These are phyloP conservation scores for Alosa sapidissima DNA, from an alignment of 2,797 vertebrate species.

Conservation along the genomic window DNA sequence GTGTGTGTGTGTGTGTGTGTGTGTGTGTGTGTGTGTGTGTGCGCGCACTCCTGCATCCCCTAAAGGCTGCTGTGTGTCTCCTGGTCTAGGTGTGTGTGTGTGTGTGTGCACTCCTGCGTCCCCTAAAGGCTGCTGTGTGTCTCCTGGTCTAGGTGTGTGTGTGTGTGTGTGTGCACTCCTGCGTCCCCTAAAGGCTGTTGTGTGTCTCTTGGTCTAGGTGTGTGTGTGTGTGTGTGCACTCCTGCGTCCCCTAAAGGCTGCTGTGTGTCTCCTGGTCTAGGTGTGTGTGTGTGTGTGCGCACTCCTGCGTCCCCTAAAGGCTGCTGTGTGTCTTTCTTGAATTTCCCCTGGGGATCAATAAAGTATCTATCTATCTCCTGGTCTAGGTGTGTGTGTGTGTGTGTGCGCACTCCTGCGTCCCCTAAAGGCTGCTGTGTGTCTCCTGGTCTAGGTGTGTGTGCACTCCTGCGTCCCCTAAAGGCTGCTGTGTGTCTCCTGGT, in stretches of 20 bases:
- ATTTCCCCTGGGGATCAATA: too few relatives aligned
- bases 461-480: neutral
- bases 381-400: neutral
- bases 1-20: too few relatives aligned
- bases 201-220: constrained; percentile 40
- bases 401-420: too few relatives aligned
- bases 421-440: neutral
- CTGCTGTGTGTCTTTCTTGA: too few relatives aligned
- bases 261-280: too few relatives aligned
- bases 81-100: too few relatives aligned
- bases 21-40: too few relatives aligned
- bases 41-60: too few relatives aligned
- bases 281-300: too few relatives aligned
- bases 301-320: too few relatives aligned
- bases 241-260: neutral
- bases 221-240: too few relatives aligned
- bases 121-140: neutral
- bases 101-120: neutral
- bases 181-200: neutral
- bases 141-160: constrained; percentile 43
- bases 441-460: neutral
- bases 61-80: neutral
- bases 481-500: neutral
- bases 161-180: neutral
- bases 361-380: too few relatives aligned